phyloP scores from a whole-genome alignment of 2,888 invertebrate species.

The Campoletis raptor region DNA sequence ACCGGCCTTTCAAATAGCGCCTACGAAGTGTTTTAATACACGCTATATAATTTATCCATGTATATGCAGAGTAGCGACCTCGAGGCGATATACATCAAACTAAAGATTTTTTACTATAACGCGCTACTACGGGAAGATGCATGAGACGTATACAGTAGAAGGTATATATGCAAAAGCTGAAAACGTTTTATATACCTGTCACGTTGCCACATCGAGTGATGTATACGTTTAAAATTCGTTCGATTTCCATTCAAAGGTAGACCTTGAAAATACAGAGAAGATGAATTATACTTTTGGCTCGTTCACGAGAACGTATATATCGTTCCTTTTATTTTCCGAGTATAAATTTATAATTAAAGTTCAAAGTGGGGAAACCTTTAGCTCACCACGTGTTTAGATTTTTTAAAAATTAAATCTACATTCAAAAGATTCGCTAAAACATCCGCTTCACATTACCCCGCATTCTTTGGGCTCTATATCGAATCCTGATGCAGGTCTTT shows the following conservation, averaged over 20 bases:
- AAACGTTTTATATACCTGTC: constrained; percentile 4
- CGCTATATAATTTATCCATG: constrained; percentile 11
- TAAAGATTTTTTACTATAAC: constrained; percentile 17
- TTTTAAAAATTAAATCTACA: not conserved
- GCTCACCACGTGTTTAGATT: not conserved
- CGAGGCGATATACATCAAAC: not conserved
- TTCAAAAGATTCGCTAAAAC: not conserved
- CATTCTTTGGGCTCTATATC: not conserved
- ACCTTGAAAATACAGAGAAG: constrained; percentile 26
- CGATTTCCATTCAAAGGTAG: constrained; percentile 28
- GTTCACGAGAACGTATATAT: not conserved
- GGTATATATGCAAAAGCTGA: not conserved
- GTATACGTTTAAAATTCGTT: constrained; percentile 16
- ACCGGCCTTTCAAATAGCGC: constrained; percentile 67
- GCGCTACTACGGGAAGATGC: constrained; percentile 16
- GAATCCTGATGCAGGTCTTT: not conserved
- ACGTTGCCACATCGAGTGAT: constrained; percentile 21
- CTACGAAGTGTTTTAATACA: constrained; percentile 55
- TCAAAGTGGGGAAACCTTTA: not conserved
- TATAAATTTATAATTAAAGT: not conserved
- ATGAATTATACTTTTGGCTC: constrained; percentile 15
- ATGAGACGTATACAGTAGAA: not conserved
- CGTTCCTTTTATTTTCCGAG: not conserved
- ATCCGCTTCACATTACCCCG: not conserved
- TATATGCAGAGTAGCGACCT: constrained; percentile 14